phyloP scores from a whole-genome alignment of 1,140 invertebrate genomes.

The Paramacrobiotus metropolitanus region DNA sequence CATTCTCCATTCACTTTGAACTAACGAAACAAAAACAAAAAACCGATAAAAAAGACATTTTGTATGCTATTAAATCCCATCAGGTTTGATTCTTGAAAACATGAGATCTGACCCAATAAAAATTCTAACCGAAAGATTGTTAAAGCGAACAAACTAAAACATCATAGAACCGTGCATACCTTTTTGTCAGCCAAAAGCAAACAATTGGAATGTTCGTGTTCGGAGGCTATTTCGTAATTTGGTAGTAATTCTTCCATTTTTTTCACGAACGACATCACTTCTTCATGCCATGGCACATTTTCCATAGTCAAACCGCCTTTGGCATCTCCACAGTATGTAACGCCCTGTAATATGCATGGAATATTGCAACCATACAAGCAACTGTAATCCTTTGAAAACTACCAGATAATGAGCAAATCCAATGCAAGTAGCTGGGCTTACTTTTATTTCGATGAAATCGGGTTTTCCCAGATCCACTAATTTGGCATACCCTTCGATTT shows the following conservation, averaged over 20 bases:
- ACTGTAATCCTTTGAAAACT: too few relatives aligned
- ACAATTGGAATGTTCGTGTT: conserved; percentile 42
- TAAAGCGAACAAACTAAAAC: too few relatives aligned
- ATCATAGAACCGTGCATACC: conserved; percentile 20
- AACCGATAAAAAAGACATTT: too few relatives aligned
- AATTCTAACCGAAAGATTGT: too few relatives aligned
- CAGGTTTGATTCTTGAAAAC: too few relatives aligned
- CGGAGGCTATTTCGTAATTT: conserved; percentile 33
- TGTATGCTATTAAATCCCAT: too few relatives aligned
- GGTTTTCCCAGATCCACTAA: conserved; percentile 33
- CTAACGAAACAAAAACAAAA: too few relatives aligned
- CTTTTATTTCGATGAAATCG: conserved; percentile 42
- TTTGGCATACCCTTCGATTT: conserved; percentile 33
- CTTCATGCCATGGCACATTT: conserved; percentile 40
- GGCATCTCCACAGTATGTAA: conserved; percentile 37
- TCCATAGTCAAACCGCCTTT: conserved; percentile 36
- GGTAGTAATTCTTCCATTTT: conserved; percentile 25
- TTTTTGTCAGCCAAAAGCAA: conserved; percentile 33
- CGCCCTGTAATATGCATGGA: conserved; percentile 26
- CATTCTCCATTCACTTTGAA: conserved; percentile 31
- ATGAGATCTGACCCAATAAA: too few relatives aligned
- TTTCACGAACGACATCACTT: conserved; percentile 32
- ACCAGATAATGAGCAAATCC: too few relatives aligned
- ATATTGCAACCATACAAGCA: conserved; percentile 8
- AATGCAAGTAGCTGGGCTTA: too few relatives aligned